phyloP scores from a whole-genome alignment of 2,113 vertebrate genomes.

The Megalops atlanticus region DNA sequence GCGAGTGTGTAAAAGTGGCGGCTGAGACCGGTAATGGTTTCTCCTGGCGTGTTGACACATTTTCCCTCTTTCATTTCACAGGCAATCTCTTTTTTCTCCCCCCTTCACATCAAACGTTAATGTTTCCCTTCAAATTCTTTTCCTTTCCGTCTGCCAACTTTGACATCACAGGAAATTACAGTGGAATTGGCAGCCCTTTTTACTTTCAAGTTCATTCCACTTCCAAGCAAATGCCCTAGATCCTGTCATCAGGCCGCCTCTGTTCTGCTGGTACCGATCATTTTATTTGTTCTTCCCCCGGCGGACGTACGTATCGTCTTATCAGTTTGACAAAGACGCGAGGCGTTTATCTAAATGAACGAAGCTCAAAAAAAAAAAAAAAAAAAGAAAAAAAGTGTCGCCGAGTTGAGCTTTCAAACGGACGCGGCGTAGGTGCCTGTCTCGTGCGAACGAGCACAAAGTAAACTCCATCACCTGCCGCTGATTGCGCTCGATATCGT shows the following conservation, averaged over 20 bases:
- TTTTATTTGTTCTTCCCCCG: constrained; percentile 29
- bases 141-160: constrained; percentile 71
- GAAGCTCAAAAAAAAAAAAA: too few relatives aligned
- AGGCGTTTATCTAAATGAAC: constrained; percentile 35
- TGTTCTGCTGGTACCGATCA: constrained; percentile 39
- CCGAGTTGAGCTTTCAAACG: constrained; percentile 30
- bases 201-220: constrained; percentile 66
- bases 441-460: background rate
- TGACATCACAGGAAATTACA: constrained; percentile 77
- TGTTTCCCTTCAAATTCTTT: constrained; percentile 75
- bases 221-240: constrained; percentile 48
- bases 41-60: constrained; percentile 65
- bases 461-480: background rate
- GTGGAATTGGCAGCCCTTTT: constrained; percentile 64
- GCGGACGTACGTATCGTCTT: constrained; percentile 25
- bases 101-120: constrained; percentile 71
- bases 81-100: constrained; percentile 56
- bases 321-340: constrained; percentile 37
- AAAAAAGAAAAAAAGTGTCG: constrained; percentile 22
- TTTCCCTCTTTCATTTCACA: constrained; percentile 65
- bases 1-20: constrained; percentile 60
- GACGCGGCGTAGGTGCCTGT: background rate
- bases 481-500: too few relatives aligned
- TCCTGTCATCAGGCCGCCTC: constrained; percentile 49
- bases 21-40: constrained; percentile 66